Base-by-base conservation (phyloP, 2,113 vertebrate genomes). In the Austrofundulus limnaeus region DNA sequence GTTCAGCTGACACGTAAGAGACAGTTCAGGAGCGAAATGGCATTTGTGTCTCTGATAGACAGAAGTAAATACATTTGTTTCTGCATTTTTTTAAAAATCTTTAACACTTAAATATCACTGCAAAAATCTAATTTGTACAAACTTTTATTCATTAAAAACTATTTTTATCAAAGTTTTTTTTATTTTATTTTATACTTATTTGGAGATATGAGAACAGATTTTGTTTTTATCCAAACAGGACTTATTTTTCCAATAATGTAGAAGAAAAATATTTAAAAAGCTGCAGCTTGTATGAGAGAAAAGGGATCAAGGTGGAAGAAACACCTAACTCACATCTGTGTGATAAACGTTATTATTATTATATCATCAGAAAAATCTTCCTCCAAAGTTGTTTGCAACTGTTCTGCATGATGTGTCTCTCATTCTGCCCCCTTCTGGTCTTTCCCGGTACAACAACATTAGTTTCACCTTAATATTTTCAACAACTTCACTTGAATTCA, bases 381-480 rank as follows among this genome's bases (percentile, higher is more conserved):
- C 16, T 4, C 7, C 14, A 12, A 15, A 34, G 37, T 16, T 5
- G 14, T 61, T 58, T 37, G 9, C 58, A 17, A 55, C 39, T 41
- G 11, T 48, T 17, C 43, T 69, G 23, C 48, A 69, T 12, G 19
- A 31, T 14, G 11, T 48, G 4, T 76, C 72, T 54, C 16, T 53
- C 23, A 57, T 38, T 66, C 75, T 83, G 82, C 77, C 87, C 60
- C 75, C 88, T 43, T 54, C 75, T 91, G 85, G 74, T 7, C 1
- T 11, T 1, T 61, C 5, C 16, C 3, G 20, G 61, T 53, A 76
- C 11, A 52, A 34, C 80, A 75, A 14, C 13, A 20, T 14, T 12
- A 34, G 21, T 61, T 66, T 5, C 42, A 24, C 5, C n/a, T 5
- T 14, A 28, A 49, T 10, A 43, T 47, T 54, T 34, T 21, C 2